Base-by-base conservation (phyloP, 2,888 invertebrate species). In the Gari tellinella region DNA sequence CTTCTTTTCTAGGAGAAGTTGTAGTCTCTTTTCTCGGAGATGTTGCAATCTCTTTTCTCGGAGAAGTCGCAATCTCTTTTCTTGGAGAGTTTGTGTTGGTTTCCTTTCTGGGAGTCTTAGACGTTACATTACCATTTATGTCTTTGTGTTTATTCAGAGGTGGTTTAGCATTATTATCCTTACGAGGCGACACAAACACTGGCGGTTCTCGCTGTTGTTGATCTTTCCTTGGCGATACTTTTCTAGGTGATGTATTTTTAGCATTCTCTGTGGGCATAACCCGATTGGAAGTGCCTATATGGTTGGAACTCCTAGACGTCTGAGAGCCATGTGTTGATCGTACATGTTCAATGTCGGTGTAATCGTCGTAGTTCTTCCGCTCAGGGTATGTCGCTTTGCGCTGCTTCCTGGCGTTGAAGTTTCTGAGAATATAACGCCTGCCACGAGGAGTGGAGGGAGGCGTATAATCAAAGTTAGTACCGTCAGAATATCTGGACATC, bases 401-500 rank as follows among this genome's bases (percentile, higher is more conserved):
- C 40, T 41, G 52, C 46, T 67, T 70, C 38, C 61, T 69, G n/a
- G 61, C 53, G 40, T 78, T 78, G 17, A 78, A 55, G 43, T 78
- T 78, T 38, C 73, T 60, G 3, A 78, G 55, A 19, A 78, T 58
- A 45, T 78, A 78, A 12, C 78, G 49, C 14, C 78, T 40, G 21
- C 78, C 78, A 26, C 69, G 57, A 2, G 73, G 78, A 5, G 65
- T 66, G 25, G 62, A 45, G 2, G 69, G 51, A 19, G 78, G 77
- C 7, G 72, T 66, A 31, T 52, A 65, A 2, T 55, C 43, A 38
- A 55, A 68, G 1, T 58, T 53, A 10, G 53, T 12, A 26, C 56
- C 72, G 8, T 65, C 72, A 5, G 77, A 55, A 51, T 72, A 77
- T 58, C 58, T 69, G 2, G 77, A 72, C 77, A 72, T 77, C 77